phyloP scores from a whole-genome alignment of 2,888 invertebrate species.

The Podotricha telesiphe region DNA sequence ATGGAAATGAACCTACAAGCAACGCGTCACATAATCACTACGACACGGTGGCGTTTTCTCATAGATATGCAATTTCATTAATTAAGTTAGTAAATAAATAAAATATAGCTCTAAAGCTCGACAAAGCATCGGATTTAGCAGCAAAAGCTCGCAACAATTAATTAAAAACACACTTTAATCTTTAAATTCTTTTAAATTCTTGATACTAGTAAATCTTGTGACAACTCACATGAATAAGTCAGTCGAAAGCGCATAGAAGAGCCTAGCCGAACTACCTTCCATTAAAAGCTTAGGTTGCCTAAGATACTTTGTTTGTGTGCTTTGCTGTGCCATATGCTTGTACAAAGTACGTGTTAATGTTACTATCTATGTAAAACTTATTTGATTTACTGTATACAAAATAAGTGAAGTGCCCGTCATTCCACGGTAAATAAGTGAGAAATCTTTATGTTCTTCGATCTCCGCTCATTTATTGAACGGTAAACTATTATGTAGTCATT shows the following conservation, averaged over 20 bases:
- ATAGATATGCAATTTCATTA: no score
- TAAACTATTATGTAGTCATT: no score
- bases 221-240: conserved; percentile 17
- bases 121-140: background rate
- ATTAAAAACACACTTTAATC: conserved; percentile 7
- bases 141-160: background rate
- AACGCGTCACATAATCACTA: no score
- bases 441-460: no score
- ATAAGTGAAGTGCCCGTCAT: no score
- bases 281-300: conserved; percentile 28
- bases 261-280: conserved; percentile 21
- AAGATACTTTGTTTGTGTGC: conserved; percentile 17
- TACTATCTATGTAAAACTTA: no score
- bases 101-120: background rate
- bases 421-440: no score
- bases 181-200: background rate
- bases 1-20: no score
- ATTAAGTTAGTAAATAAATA: background rate
- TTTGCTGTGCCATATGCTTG: background rate
- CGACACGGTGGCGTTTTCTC: no score
- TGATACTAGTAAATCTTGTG: background rate
- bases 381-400: no score
- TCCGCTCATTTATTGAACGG: no score
- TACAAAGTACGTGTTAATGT: no score
- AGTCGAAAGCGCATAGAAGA: conserved; percentile 7